Evolutionary conservation across 2,113 vertebrate genomes (phyloP).

Genomic region (Oreocharis arfaki): DNA sequence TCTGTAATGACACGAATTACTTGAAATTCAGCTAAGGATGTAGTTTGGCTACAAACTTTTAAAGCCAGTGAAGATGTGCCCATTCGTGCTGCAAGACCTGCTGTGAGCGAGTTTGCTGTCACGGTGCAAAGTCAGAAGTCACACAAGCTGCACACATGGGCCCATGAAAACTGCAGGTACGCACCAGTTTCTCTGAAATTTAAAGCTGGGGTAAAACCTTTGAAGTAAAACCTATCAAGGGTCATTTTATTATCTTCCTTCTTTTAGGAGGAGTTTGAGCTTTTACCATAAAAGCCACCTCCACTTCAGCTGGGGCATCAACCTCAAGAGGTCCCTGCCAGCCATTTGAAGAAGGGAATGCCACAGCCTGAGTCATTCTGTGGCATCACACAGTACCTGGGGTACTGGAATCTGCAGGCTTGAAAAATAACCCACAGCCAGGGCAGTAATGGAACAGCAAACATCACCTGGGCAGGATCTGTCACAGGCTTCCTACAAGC

Average conservation of each 20-base stretch:
- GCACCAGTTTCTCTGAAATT: not conserved
- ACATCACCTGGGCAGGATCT: not conserved
- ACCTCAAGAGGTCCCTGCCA: not conserved
- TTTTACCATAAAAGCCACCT: not conserved
- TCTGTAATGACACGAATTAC: not conserved
- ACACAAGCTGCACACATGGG: not conserved
- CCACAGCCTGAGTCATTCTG: rapidly evolving
- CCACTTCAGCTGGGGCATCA: not conserved
- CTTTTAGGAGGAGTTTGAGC: not conserved
- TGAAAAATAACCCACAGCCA: not conserved
- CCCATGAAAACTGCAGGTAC: rapidly evolving
- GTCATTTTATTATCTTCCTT: not conserved
- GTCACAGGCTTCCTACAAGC: not conserved
- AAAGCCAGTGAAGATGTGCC: not conserved
- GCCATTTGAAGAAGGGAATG: rapidly evolving
- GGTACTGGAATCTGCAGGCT: not conserved
- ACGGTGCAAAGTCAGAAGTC: rapidly evolving
- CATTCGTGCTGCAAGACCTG: not conserved
- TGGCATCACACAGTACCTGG: not conserved
- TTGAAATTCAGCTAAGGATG: not conserved
- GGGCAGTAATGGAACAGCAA: not conserved
- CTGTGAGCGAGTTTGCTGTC: rapidly evolving
- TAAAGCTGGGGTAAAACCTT: not conserved
- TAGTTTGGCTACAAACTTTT: not conserved
- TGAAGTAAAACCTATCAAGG: not conserved